Evolutionary conservation across 2,888 invertebrate species (phyloP), one percentile per base, ranked within the genome.

Genomic region (Hyles lineata): DNA sequence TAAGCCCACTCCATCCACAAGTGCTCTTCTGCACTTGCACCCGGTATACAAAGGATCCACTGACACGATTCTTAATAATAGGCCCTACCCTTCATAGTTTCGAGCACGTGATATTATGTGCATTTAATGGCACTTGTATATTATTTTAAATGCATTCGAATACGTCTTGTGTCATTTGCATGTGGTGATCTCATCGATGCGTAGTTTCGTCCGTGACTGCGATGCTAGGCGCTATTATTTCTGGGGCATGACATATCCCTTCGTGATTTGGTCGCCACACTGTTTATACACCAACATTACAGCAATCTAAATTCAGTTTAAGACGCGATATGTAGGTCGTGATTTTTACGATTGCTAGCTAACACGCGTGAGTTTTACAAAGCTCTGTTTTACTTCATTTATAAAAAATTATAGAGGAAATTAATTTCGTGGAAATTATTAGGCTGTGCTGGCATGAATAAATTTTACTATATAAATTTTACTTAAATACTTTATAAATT

Each of bases 191-290:
- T 93, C 93, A 92, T 82, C 82, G 78, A 84, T 77, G 76, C 76
- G 74, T 82, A 83, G 74, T 79, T 81, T 81, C 76, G 76, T 75
- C 73, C 79, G 81, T 77, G 78, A 77, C 82, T 83, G 83, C 82
- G 81, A 83, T 83, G 78, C 80, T 80, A 78, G 74, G 73, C 78
- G 73, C 79, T 87, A 87, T 89, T 91, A 89, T 90, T 92, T 92
- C 87, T 89, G 89, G 88, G 87, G 82, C 87, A 90, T 92, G 92
- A 92, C 93, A 92, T 90, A 86, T 90, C 87, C 89, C 88, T 91
- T 90, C 86, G 84, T 88, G 84, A 88, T 88, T 87, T 85, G 83
- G 85, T 83, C 84, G 82, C 74, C 78, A 76, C 75, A 75, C 70
- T 76, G 82, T 85, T 85, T 83, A 84, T 84, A 83, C 81, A 83